Evolutionary conservation across 37 sponge, comb jelly and placozoan genomes (phyloP), one percentile per base, ranked within the genome.

Genomic region (Dysidea cf. avara): DNA sequence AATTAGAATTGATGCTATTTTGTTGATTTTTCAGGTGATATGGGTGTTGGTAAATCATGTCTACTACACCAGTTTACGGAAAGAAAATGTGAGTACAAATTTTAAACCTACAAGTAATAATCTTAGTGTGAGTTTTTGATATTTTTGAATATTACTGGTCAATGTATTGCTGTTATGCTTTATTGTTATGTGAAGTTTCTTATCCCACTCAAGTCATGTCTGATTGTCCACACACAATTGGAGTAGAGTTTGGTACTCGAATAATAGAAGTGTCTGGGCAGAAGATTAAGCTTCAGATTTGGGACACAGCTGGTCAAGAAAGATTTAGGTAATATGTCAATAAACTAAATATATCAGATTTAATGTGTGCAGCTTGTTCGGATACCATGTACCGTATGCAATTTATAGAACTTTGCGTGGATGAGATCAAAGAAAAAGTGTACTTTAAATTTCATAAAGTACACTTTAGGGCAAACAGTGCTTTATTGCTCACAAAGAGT

Each of bases 281-380:
- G 86, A 98, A 98, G 75, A 95, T 98, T 20, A 98, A 95, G 54
- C 83, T 98, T 25, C 99, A 98, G 69, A 98, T 98, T 33, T 98
- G 99, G 99, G 96, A 95, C 79, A 98, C 99, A 26, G 99, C 99
- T 24, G 99, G 99, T 13, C 99, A 98, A 74, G 99, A 98, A 69
- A 71, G 99, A 53, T 98, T 98, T 75, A 82, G 96, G 96, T 92
- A 55, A 46, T 64, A 39, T 21, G 2, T 0, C n/a, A 38, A 17
- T 7, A 61, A n/a, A n/a, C n/a, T n/a, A n/a, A n/a, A n/a, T n/a
- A n/a, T n/a, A n/a, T n/a, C n/a, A n/a, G n/a, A n/a, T n/a, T n/a
- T n/a, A n/a, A n/a, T n/a, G n/a, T n/a, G n/a, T n/a, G n/a, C n/a
- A n/a, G n/a, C n/a, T n/a, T n/a, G n/a, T n/a, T n/a, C n/a, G n/a